These are phyloP conservation scores for Lutraria lutraria DNA, from an alignment of 2,888 invertebrate species.

Conservation along the genomic window DNA sequence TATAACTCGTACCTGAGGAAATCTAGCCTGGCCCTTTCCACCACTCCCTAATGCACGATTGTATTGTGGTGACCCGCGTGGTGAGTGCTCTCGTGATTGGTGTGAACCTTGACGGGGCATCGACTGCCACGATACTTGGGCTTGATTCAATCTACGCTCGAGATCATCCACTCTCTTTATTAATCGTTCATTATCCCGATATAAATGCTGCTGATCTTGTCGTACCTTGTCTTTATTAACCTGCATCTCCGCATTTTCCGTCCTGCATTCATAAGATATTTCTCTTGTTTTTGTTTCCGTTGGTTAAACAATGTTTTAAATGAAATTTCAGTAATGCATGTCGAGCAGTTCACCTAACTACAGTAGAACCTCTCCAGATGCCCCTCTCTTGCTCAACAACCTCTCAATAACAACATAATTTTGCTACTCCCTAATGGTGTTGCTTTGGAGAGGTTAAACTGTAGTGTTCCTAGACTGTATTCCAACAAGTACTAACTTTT, in stretches of 20 bases:
- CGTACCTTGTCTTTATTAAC: slow-evolving; percentile 92
- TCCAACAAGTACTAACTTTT: too few species aligned
- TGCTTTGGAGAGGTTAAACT: too few species aligned
- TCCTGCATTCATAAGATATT: slow-evolving; percentile 88
- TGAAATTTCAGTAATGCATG: too few species aligned
- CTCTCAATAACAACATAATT: too few species aligned
- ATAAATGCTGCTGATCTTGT: slow-evolving; percentile 95
- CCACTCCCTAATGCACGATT: slow-evolving; percentile 57
- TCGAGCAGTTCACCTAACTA: too few species aligned
- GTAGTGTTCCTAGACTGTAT: too few species aligned
- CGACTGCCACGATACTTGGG: slow-evolving; percentile 62
- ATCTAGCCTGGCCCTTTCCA: slow-evolving; percentile 37
- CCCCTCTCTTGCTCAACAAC: too few species aligned
- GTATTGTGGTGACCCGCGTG: slow-evolving; percentile 64
- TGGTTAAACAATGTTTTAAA: too few species aligned
- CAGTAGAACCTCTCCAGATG: too few species aligned
- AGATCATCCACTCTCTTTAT: slow-evolving; percentile 92
- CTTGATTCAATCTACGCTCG: slow-evolving; percentile 73
- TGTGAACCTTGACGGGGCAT: slow-evolving; percentile 67
- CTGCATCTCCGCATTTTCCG: slow-evolving; percentile 95
- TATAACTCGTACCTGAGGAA: slow-evolving; percentile 25
- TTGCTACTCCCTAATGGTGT: too few species aligned
- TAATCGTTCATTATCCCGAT: slow-evolving; percentile 95
- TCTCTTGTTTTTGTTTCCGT: too few species aligned
- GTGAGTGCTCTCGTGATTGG: slow-evolving; percentile 65